phyloP scores from a whole-genome alignment of 2,797 vertebrate genomes.

The Coranthus polyacanthus region DNA sequence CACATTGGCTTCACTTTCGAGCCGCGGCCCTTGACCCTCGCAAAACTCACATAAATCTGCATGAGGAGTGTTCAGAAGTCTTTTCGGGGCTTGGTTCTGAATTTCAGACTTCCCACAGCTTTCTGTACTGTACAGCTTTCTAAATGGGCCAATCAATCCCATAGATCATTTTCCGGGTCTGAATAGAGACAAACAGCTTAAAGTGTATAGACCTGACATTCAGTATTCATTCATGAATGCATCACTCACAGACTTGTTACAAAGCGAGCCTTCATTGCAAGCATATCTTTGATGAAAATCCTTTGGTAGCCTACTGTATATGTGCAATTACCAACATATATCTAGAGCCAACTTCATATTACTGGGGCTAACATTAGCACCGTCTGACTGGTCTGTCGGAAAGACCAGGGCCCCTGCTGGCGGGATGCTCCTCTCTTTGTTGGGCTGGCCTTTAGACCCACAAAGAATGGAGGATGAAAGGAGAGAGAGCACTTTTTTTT shows the following conservation, averaged over 20 bases:
- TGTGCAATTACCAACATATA: conserved; percentile 38
- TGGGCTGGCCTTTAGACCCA: conserved; percentile 60
- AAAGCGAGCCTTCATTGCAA: conserved; percentile 30
- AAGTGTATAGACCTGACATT: conserved; percentile 19
- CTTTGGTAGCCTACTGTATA: conserved; percentile 26
- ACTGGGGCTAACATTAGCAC: conserved; percentile 35
- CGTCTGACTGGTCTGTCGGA: conserved; percentile 30
- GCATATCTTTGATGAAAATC: conserved; percentile 36
- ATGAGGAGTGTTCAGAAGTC: neutral
- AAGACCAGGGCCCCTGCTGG: conserved; percentile 38
- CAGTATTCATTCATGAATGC: conserved; percentile 33
- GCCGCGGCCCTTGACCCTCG: too few relatives aligned
- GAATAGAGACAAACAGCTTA: conserved; percentile 36
- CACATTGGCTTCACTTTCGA: too few relatives aligned
- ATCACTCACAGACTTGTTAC: conserved; percentile 47
- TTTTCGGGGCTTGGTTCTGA: conserved; percentile 13
- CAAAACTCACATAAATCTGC: too few relatives aligned
- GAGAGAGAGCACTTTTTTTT: conserved; percentile 45
- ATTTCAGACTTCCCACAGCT: conserved; percentile 11
- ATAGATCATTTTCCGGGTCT: conserved; percentile 24
- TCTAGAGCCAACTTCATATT: conserved; percentile 22
- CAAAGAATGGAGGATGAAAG: conserved; percentile 69
- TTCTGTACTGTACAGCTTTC: neutral
- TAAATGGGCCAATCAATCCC: conserved; percentile 35
- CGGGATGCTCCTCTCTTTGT: conserved; percentile 45